Percentiles rank a stretch among this genome's conserved stretches.
Conservation (phyloP, 2,797 vertebrate species). For the Melanotaenia parkinsoni region DNA sequence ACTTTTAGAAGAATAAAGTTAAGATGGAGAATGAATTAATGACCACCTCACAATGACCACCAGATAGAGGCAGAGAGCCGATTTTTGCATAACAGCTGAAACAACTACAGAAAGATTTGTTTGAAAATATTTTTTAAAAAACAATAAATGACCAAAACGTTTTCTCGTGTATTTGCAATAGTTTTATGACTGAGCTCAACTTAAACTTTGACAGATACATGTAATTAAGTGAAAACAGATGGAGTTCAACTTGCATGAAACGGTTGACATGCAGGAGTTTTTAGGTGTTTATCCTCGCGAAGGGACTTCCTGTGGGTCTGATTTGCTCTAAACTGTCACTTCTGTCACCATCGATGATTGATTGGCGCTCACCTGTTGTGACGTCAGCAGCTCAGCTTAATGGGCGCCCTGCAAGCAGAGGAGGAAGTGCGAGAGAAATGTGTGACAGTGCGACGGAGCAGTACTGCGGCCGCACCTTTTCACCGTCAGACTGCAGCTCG, state of each 20-base stretch:
- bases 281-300: not conserved
- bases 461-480: slow-evolving; percentile 9
- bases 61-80: slow-evolving; percentile 22
- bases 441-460: slow-evolving; percentile 42
- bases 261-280: not conserved
- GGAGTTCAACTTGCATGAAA: too few relatives aligned
- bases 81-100: not conserved
- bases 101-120: too few relatives aligned
- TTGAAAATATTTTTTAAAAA: too few relatives aligned
- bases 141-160: not conserved
- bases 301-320: not conserved
- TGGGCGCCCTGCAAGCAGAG: slow-evolving; percentile 36
- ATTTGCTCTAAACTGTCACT: not conserved
- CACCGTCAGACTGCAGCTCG: slow-evolving; percentile 10
- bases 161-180: not conserved
- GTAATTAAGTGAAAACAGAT: not conserved
- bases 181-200: fast-evolving
- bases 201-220: not conserved
- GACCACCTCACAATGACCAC: slow-evolving; percentile 2
- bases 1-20: too few relatives aligned
- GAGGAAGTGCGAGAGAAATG: slow-evolving; percentile 65
- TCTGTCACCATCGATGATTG: slow-evolving; percentile 13
- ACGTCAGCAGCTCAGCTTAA: slow-evolving; percentile 51
- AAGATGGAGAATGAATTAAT: not conserved
- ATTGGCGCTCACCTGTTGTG: slow-evolving; percentile 76